These are phyloP conservation scores for Nomada fabriciana DNA, from an alignment of 2,888 invertebrate species.

Conservation along the genomic window DNA sequence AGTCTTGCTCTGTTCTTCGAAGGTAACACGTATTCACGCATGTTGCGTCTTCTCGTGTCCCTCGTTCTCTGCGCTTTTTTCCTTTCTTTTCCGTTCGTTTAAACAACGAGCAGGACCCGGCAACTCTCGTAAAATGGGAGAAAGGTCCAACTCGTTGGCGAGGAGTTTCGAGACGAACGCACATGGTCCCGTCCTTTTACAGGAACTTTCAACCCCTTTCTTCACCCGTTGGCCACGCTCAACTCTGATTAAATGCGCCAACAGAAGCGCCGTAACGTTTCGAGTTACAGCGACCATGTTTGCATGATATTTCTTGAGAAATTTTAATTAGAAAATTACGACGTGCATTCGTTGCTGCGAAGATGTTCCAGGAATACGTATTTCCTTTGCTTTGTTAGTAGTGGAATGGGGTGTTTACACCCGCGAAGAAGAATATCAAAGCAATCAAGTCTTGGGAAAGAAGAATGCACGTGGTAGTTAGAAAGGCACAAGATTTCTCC, in stretches of 20 bases:
- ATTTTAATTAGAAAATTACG: too few species aligned
- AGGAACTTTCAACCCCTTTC: not conserved
- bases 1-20: not conserved
- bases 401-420: not conserved
- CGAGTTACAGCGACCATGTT: too few species aligned
- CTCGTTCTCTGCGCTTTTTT: not conserved
- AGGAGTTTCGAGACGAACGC: not conserved
- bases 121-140: not conserved
- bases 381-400: not conserved
- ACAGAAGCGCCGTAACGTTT: not conserved
- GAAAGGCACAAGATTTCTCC: not conserved
- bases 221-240: not conserved
- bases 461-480: not conserved
- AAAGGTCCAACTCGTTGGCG: slow-evolving; percentile 7
- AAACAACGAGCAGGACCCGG: not conserved
- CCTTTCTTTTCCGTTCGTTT: not conserved
- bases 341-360: not conserved
- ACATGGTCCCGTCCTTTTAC: slow-evolving; percentile 16
- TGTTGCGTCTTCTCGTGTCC: slow-evolving; percentile 38
- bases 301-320: too few species aligned
- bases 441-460: not conserved
- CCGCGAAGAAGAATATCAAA: not conserved
- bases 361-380: not conserved
- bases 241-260: not conserved
- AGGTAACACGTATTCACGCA: slow-evolving; percentile 50